Evolutionary conservation across 2,888 invertebrate species (phyloP).

Genomic region (Drymonia ruficornis): DNA sequence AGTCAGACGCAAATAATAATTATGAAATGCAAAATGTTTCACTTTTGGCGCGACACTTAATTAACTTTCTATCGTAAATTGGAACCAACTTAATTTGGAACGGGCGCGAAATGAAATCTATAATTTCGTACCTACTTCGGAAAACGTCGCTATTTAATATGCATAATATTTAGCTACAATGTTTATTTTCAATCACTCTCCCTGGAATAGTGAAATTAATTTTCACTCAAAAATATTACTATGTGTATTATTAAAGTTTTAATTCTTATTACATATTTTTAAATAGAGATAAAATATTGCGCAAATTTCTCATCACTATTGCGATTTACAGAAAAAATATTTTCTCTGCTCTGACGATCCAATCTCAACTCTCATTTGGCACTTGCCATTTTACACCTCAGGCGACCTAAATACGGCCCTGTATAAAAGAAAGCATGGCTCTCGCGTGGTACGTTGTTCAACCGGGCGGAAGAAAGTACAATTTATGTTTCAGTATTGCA

Average conservation of each 20-base stretch:
- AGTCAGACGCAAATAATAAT: neutral
- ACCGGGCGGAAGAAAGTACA: neutral
- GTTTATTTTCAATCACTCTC: no score
- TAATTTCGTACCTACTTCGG: neutral
- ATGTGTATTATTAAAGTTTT: no score
- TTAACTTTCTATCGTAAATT: conserved; percentile 4
- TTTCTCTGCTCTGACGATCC: no score
- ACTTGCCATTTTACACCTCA: conserved; percentile 1
- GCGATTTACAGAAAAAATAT: no score
- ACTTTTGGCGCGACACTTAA: conserved; percentile 3
- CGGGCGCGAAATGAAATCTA: neutral
- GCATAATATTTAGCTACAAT: neutral
- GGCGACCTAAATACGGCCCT: conserved; percentile 2
- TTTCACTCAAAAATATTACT: no score
- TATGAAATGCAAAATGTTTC: neutral
- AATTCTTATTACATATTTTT: no score
- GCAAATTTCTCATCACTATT: no score
- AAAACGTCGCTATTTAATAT: no score
- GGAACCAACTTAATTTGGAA: neutral
- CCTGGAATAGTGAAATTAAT: no score
- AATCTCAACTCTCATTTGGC: neutral
- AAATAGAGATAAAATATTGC: no score
- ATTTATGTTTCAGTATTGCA: no score
- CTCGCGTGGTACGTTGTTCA: neutral
- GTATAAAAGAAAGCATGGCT: conserved; percentile 1